Evolutionary conservation across 2,797 vertebrate species (phyloP).

Genomic region (Sebastes minor): DNA sequence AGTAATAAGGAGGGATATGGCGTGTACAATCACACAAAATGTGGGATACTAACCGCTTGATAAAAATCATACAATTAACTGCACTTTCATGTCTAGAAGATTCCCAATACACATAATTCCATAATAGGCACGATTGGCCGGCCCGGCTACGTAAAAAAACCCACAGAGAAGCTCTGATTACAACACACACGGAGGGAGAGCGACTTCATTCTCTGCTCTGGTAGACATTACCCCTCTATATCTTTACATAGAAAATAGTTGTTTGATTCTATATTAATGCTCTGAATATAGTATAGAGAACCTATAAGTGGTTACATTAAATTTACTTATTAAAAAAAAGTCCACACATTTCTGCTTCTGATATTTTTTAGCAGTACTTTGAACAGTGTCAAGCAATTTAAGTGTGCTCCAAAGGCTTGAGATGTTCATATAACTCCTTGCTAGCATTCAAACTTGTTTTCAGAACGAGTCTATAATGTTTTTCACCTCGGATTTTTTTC

Average conservation of each 20-base stretch:
- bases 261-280: no score
- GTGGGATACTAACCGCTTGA: background rate
- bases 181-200: no score
- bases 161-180: no score
- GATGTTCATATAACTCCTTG: background rate
- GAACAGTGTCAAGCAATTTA: background rate
- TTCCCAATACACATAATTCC: background rate
- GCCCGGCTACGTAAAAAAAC: fast-evolving
- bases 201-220: no score
- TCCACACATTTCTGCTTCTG: background rate
- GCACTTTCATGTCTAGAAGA: background rate
- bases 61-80: background rate
- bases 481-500: background rate
- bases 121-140: no score
- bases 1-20: background rate
- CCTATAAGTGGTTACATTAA: no score
- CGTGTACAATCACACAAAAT: background rate
- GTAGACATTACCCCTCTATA: no score
- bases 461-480: no score
- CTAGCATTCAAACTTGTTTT: background rate
- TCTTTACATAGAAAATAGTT: no score
- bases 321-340: no score
- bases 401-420: background rate
- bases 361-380: background rate
- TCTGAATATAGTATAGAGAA: no score